Base-by-base conservation (phyloP, 2,797 vertebrate genomes). In the Pangasius djambal region DNA sequence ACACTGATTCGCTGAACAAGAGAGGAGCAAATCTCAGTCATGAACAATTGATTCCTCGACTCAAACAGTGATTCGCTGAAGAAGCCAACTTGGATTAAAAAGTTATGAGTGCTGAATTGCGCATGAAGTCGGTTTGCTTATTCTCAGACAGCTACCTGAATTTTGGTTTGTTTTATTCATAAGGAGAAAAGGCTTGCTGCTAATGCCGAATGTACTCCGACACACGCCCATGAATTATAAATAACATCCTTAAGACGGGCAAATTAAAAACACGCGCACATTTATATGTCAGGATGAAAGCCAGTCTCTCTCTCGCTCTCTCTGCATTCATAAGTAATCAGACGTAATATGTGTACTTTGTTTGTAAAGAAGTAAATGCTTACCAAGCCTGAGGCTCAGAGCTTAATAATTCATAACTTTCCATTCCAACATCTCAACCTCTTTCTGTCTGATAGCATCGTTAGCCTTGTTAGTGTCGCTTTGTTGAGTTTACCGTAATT, bases 81-180 rank as follows among this genome's bases (percentile, higher is more conserved):
- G 28, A 52, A 69, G 28, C 40, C 12, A n/a, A 83, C 44, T 6
- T 10, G 3, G 18, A 34, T 52, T 52, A 69, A 52, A 84, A 65
- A 18, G 40, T 28, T n/a, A 13, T 61, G 81, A 28, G 10, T 12
- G 44, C 13, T 50, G 40, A 50, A 67, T n/a, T 67, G 37, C 12
- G 0, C 10, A 15, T 48, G 61, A 84, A n/a, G 13, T 84, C 4
- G 5, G 4, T 28, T 22, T 12, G 31, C 44, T 85, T 85, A 52
- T 85, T 70, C 48, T 52, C 63, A 70, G 83, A 70, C 48, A 52
- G 40, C 44, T 31, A 61, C 63, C 85, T 52, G 22, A 74, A 69
- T 25, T 52, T 70, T 57, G 9, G 18, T 55, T 69, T 74, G 79
- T 83, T 89, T 89, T 69, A 87, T 87, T 89, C 59, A 89, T 69